phyloP scores from a whole-genome alignment of 2,113 vertebrate genomes.

The Cebidichthys violaceus region DNA sequence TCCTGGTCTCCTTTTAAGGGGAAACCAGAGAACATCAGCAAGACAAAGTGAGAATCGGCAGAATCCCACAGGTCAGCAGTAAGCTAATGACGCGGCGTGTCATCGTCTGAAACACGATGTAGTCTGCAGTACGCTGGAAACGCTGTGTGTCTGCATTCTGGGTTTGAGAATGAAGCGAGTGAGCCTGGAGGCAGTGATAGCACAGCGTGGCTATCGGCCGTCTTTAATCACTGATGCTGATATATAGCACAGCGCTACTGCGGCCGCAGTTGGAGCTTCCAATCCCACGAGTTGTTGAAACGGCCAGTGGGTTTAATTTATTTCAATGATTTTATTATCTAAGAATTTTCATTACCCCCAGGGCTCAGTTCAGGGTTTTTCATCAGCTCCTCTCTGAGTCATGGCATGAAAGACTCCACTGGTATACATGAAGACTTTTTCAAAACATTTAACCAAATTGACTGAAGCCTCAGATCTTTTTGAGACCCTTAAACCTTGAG shows the following conservation, averaged over 20 bases:
- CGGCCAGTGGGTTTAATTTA: conserved; percentile 39
- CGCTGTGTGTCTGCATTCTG: conserved; percentile 25
- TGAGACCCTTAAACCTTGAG: not conserved
- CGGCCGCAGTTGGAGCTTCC: conserved; percentile 27
- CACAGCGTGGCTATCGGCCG: conserved; percentile 8
- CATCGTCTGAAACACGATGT: conserved; percentile 26
- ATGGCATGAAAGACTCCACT: conserved; percentile 10
- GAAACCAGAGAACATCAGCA: conserved; percentile 21
- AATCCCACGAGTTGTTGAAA: conserved; percentile 4
- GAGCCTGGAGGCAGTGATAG: conserved; percentile 8
- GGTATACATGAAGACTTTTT: conserved; percentile 9
- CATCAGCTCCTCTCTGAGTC: conserved; percentile 45
- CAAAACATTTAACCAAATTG: conserved; percentile 9
- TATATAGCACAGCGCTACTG: conserved; percentile 17
- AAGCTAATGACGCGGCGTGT: conserved; percentile 39
- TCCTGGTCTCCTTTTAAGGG: conserved; percentile 3
- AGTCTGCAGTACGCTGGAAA: conserved; percentile 13
- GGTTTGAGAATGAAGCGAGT: conserved; percentile 16
- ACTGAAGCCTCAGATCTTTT: not conserved
- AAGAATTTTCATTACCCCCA: conserved; percentile 25
- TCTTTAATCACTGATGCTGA: conserved; percentile 42
- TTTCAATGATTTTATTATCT: conserved; percentile 44
- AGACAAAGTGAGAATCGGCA: conserved; percentile 26
- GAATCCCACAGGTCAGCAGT: conserved; percentile 49
- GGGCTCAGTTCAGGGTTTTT: conserved; percentile 35